Evolutionary conservation across 1,140 invertebrate species (phyloP).

Genomic region (Magallana ariakensis): DNA sequence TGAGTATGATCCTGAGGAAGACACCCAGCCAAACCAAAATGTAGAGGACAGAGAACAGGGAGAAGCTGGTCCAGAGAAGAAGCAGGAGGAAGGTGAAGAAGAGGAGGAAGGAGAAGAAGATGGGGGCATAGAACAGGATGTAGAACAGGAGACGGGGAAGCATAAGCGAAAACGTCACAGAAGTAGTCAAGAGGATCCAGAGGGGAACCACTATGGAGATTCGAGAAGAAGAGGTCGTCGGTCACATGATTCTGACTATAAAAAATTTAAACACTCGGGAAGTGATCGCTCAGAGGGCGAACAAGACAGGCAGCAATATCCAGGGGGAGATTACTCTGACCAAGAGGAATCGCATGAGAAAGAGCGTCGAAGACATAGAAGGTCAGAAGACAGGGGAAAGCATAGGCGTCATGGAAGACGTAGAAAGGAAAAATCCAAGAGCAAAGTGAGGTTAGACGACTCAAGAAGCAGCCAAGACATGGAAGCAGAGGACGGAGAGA

Average conservation of each 20-base stretch:
- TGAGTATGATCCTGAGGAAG: slow-evolving; percentile 30
- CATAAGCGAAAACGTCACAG: slow-evolving; percentile 19
- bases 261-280: slow-evolving; percentile 12
- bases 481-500: slow-evolving; percentile 75
- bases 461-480: slow-evolving; percentile 49
- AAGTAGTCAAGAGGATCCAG: not conserved
- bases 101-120: slow-evolving; percentile 10
- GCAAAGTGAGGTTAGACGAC: slow-evolving; percentile 23
- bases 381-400: slow-evolving; percentile 46
- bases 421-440: slow-evolving; percentile 31
- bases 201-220: slow-evolving; percentile 6
- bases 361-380: slow-evolving; percentile 16
- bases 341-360: not conserved
- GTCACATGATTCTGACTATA: slow-evolving; percentile 1
- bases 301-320: not conserved
- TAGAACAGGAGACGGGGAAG: not conserved
- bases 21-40: not conserved
- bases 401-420: slow-evolving; percentile 32
- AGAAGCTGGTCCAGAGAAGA: not conserved
- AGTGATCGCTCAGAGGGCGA: slow-evolving; percentile 26
- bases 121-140: not conserved
- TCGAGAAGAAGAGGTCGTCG: slow-evolving; percentile 22
- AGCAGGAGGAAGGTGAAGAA: slow-evolving; percentile 4
- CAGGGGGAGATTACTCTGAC: slow-evolving; percentile 47
- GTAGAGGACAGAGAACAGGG: slow-evolving; percentile 4